These are phyloP conservation scores for Punctoribates punctum DNA, from an alignment of 2,888 invertebrate genomes.

Conservation along the genomic window DNA sequence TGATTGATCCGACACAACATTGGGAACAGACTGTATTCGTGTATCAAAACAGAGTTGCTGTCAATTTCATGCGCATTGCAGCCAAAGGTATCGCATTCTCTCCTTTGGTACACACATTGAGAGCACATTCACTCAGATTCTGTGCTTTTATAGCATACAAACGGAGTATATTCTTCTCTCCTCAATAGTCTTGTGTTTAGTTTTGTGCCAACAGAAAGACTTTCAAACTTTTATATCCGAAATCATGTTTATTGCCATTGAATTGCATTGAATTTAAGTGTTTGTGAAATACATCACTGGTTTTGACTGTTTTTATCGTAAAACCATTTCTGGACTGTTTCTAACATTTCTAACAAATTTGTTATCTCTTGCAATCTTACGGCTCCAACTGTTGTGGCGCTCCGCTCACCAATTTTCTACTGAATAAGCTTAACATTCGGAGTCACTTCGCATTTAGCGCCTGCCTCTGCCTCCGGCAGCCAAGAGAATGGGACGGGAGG, in stretches of 20 bases:
- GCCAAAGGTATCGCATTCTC: neutral
- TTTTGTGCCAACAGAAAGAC: conserved; percentile 7
- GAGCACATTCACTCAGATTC: conserved; percentile 21
- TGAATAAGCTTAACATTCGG: conserved; percentile 11
- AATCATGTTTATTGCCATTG: conserved; percentile 30
- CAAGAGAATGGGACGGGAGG: conserved; percentile 33
- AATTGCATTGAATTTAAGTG: conserved; percentile 19
- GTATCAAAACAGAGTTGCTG: neutral
- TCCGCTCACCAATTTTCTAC: conserved; percentile 3
- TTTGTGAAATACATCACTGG: conserved; percentile 23
- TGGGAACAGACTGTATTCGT: neutral
- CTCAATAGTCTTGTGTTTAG: conserved; percentile 2
- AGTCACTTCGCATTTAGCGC: conserved; percentile 34
- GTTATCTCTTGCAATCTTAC: neutral
- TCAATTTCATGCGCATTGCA: conserved; percentile 9
- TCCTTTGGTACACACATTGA: neutral
- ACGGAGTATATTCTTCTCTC: neutral
- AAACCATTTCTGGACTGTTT: conserved; percentile 13
- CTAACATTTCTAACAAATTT: conserved; percentile 20
- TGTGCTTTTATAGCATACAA: neutral
- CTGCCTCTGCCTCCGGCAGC: conserved; percentile 18
- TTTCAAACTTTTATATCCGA: conserved; percentile 13
- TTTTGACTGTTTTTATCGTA: conserved; percentile 14
- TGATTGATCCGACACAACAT: conserved; percentile 10
- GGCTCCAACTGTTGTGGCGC: neutral